A percentile compares a stretch with the other conserved stretches of the same genome.
These are phyloP conservation scores for Mobula birostris DNA, from an alignment of 2,113 vertebrate genomes.

Conservation along the genomic window DNA sequence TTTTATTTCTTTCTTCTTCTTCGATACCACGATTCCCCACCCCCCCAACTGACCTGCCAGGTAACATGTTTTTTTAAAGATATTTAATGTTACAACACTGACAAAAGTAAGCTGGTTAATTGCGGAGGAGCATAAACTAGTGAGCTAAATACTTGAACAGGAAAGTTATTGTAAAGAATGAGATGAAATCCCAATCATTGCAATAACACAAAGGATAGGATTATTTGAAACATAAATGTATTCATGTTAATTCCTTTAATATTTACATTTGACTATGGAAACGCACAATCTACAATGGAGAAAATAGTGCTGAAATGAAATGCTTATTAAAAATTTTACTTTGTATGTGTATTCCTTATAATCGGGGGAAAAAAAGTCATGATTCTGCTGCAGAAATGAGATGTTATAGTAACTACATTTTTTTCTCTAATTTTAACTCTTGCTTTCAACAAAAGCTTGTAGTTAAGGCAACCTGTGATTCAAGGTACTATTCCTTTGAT, in stretches of 20 bases:
- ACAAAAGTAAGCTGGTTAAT: slow-evolving; percentile 19
- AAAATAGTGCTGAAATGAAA: slow-evolving; percentile 28
- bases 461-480: not conserved
- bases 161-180: not conserved
- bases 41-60: not conserved
- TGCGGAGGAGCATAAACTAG: not conserved
- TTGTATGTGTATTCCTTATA: not conserved
- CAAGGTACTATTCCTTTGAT: not conserved
- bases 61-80: not conserved
- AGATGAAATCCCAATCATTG: not conserved
- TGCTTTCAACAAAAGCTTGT: not conserved
- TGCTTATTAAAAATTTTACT: slow-evolving; percentile 30
- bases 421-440: not conserved
- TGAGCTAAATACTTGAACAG: not conserved
- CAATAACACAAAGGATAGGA: not conserved
- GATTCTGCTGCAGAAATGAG: slow-evolving; percentile 24
- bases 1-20: not conserved
- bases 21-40: not conserved
- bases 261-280: not conserved
- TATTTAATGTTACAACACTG: not conserved
- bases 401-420: not conserved
- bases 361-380: slow-evolving; percentile 4
- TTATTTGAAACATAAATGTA: not conserved
- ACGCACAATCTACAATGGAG: not conserved
- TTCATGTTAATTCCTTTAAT: slow-evolving; percentile 2